A percentile compares a stretch with the other conserved stretches of the same genome.
Conservation (phyloP, 1,140 invertebrate species). For the Planococcus citri region DNA sequence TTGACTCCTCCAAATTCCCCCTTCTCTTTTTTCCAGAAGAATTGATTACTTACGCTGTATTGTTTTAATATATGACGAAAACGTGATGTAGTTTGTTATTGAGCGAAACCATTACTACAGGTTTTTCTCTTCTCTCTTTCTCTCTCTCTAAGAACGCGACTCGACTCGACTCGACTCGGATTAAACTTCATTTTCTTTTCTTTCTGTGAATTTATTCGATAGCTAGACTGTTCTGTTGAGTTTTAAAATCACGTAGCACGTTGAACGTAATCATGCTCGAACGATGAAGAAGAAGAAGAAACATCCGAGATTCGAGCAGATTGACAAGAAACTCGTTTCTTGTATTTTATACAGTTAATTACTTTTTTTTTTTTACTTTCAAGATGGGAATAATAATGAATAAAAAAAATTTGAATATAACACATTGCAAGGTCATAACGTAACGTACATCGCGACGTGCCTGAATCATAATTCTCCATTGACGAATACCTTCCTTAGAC, state of each 20-base stretch:
- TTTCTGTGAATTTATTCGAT: conserved; percentile 12
- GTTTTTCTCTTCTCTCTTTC: not conserved
- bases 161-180: not conserved
- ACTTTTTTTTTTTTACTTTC: conserved; percentile 14
- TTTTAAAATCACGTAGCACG: conserved; percentile 6
- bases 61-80: conserved; percentile 14
- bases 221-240: not conserved
- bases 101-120: not conserved
- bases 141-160: too few species aligned
- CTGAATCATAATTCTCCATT: not conserved
- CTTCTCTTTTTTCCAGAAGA: not conserved
- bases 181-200: conserved; percentile 20
- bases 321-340: conserved; percentile 15
- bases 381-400: conserved; percentile 17
- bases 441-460: not conserved
- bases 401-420: conserved; percentile 19
- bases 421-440: not conserved
- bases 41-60: not conserved
- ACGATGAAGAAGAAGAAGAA: not conserved
- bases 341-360: conserved; percentile 13
- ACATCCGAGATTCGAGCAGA: conserved; percentile 10
- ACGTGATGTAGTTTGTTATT: conserved; percentile 13
- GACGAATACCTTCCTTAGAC: not conserved
- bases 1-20: not conserved
- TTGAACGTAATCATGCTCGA: conserved; percentile 4